Conservation (phyloP, 2,888 invertebrate species). For the Orchesella flavescens region DNA sequence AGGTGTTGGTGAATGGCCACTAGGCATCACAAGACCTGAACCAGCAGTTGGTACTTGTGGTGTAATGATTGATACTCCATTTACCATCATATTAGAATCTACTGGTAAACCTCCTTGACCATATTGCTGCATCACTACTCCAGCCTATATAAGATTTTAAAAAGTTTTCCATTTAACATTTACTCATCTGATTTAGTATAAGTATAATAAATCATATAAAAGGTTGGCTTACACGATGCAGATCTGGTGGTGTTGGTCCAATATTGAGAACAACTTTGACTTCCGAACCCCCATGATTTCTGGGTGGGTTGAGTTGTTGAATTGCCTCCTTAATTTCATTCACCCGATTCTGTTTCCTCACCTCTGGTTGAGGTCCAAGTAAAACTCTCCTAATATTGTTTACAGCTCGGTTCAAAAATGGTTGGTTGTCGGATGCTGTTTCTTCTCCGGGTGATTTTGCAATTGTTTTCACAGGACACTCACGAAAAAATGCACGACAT, state of each 20-base stretch:
- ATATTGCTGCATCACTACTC: too few relatives aligned
- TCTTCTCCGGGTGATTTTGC: background rate
- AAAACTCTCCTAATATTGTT: slow-evolving; percentile 58
- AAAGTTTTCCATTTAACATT: too few relatives aligned
- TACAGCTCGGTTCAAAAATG: slow-evolving; percentile 49
- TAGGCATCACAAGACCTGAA: too few relatives aligned
- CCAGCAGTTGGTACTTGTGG: too few relatives aligned
- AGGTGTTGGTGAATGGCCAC: too few relatives aligned
- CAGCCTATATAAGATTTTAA: too few relatives aligned
- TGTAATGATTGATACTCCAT: too few relatives aligned
- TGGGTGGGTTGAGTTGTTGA: slow-evolving; percentile 27
- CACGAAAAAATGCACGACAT: slow-evolving; percentile 60
- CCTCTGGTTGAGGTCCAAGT: slow-evolving; percentile 26
- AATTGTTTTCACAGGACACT: slow-evolving; percentile 47
- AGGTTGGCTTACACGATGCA: background rate
- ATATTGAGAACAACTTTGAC: slow-evolving; percentile 54
- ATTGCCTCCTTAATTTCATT: slow-evolving; percentile 46
- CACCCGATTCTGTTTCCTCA: slow-evolving; percentile 18
- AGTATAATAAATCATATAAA: too few relatives aligned
- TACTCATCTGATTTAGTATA: too few relatives aligned
- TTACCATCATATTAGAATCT: too few relatives aligned
- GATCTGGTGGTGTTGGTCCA: slow-evolving; percentile 32
- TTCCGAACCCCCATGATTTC: slow-evolving; percentile 31
- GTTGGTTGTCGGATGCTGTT: background rate
- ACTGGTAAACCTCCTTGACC: too few relatives aligned